These are phyloP conservation scores for Bombylius major DNA, from an alignment of 2,888 invertebrate genomes.

Conservation along the genomic window DNA sequence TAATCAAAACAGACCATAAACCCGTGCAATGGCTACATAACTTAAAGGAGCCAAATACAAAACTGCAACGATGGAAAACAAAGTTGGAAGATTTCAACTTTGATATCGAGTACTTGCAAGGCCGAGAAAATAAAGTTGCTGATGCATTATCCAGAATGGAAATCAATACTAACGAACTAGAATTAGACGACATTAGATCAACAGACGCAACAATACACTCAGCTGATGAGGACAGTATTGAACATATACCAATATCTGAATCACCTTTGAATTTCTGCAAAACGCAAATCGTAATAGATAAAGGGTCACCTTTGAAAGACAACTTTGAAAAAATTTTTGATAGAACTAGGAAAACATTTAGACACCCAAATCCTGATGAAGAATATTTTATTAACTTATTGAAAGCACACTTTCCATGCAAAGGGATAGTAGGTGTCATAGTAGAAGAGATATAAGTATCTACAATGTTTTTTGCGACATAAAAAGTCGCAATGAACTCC, in stretches of 20 bases:
- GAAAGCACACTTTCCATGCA: neutral
- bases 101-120: neutral
- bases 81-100: conserved; percentile 8
- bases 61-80: conserved; percentile 3
- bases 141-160: conserved; percentile 6
- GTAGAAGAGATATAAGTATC: neutral
- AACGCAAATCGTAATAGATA: conserved; percentile 1
- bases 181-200: conserved; percentile 1
- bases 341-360: conserved; percentile 2
- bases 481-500: neutral
- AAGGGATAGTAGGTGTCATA: conserved; percentile 3
- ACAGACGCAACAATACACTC: conserved; percentile 12
- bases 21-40: conserved; percentile 9
- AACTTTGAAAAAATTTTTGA: neutral
- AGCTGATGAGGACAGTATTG: conserved; percentile 8
- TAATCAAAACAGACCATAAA: conserved; percentile 6
- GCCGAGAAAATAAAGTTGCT: neutral
- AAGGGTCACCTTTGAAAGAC: neutral
- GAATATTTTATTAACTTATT: conserved; percentile 1
- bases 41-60: conserved; percentile 10
- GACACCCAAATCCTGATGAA: neutral
- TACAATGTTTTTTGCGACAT: neutral
- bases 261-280: conserved; percentile 1
- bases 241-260: conserved; percentile 12
- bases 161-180: neutral